Evolutionary conservation across 2,888 invertebrate species (phyloP), one percentile per base, ranked within the genome.

Genomic region (Coenonympha glycerion): DNA sequence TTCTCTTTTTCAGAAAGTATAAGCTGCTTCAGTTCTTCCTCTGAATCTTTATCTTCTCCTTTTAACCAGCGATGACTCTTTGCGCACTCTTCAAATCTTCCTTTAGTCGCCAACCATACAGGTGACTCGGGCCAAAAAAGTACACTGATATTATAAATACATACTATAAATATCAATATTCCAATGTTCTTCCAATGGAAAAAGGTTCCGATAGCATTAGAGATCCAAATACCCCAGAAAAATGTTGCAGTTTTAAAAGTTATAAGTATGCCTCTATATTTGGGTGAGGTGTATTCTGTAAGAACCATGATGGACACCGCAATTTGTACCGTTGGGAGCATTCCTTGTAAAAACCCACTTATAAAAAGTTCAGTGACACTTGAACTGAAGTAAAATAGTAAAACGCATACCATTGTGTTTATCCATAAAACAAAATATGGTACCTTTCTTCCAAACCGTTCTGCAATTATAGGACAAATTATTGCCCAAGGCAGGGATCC

Each of bases 161-260:
- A 41, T 6, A 34, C 30, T 4, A 13, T 6, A 30, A 22, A 52
- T 3, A 63, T 62, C 1, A 64, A 9, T 21, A 64, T 16, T 1
- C 64, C 53, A 18, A 68, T 66, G 37, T 58, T 58, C n/a, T 56
- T 66, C 67, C 66, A 69, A 54, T 64, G 45, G 1, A 52, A 59
- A 41, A 61, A 65, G 0, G 66, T 62, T 3, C 70, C 70, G 6
- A 69, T 59, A 0, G 66, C 61, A 31, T 71, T 71, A 3, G 70
- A 59, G 3, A 61, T 57, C 65, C 68, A 68, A 2, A 68, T 50
- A 3, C 68, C 68, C 65, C 66, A 66, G 5, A 61, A 61, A 1
- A 64, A 31, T 1, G 62, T 62, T 0, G 69, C 65, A 1, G 64
- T 61, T 52, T 69, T 68, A 0, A 69, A 49, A 3, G 65, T 61